Conservation (phyloP, 2,113 vertebrate species). For the Sebastes fasciatus region DNA sequence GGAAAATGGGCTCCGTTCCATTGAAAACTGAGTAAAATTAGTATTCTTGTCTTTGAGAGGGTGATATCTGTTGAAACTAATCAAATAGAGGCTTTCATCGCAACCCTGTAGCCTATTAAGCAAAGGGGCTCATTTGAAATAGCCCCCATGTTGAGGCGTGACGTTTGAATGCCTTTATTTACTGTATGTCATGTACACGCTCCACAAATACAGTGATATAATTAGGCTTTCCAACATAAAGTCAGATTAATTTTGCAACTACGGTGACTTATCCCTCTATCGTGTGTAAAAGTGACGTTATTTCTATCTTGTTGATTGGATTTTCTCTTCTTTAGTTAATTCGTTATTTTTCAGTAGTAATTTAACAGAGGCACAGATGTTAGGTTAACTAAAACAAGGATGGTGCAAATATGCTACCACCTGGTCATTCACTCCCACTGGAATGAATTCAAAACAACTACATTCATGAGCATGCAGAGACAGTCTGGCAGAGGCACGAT, state of each 20-base stretch:
- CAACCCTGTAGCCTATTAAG: not conserved
- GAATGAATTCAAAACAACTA: slow-evolving; percentile 13
- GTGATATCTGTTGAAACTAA: not conserved
- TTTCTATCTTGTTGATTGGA: not conserved
- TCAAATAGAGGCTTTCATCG: not conserved
- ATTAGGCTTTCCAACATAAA: slow-evolving; percentile 4
- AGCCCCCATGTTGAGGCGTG: not conserved
- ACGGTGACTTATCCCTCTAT: not conserved
- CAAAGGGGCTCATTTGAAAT: not conserved
- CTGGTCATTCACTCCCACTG: slow-evolving; percentile 19
- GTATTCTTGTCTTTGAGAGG: not conserved
- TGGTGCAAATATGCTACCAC: slow-evolving; percentile 13
- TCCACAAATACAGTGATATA: not conserved
- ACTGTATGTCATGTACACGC: not conserved
- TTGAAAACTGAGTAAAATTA: not conserved
- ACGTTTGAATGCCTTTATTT: not conserved
- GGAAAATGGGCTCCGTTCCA: not conserved
- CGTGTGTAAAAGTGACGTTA: not conserved
- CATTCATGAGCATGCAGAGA: not conserved
- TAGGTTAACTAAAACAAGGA: not conserved
- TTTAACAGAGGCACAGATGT: slow-evolving; percentile 18
- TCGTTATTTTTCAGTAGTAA: slow-evolving; percentile 23
- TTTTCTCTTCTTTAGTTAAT: not conserved
- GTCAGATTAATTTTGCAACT: not conserved
- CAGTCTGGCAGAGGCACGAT: not conserved